phyloP scores from a whole-genome alignment of 2,797 vertebrate genomes.

The Sebastolobus altivelis region DNA sequence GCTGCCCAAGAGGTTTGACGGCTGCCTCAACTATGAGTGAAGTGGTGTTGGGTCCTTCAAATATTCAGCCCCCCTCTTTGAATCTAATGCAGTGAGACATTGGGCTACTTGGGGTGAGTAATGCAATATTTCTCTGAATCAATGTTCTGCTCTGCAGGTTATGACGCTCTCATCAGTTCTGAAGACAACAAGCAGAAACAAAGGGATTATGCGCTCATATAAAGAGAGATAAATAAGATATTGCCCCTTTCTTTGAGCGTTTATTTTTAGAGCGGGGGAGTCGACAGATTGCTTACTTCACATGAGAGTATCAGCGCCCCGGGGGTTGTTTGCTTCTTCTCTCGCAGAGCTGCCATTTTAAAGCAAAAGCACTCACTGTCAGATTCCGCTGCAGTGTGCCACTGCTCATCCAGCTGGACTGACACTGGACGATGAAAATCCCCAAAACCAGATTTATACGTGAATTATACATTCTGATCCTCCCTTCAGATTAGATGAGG shows the following conservation, averaged over 20 bases:
- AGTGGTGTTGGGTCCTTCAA: conserved; percentile 42
- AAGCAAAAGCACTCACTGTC: conserved; percentile 68
- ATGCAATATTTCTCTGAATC: conserved; percentile 56
- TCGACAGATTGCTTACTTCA: conserved; percentile 72
- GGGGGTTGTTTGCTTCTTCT: conserved; percentile 45
- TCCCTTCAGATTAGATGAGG: conserved; percentile 32
- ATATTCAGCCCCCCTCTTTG: conserved; percentile 41
- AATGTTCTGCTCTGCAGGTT: conserved; percentile 39
- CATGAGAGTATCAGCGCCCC: conserved; percentile 44
- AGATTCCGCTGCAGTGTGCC: conserved; percentile 49
- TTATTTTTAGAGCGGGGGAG: conserved; percentile 66
- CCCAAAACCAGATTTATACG: conserved; percentile 11
- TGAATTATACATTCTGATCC: conserved; percentile 40
- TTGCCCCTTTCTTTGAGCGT: conserved; percentile 49
- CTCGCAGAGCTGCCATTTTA: conserved; percentile 60
- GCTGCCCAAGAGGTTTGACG: conserved; percentile 18
- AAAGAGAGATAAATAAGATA: conserved; percentile 67
- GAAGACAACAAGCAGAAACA: conserved; percentile 56
- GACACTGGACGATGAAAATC: conserved; percentile 22
- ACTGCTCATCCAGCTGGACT: conserved; percentile 36
- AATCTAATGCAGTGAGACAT: conserved; percentile 51
- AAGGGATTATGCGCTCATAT: conserved; percentile 40
- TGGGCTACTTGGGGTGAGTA: conserved; percentile 10
- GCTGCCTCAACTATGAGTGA: conserved; percentile 43
- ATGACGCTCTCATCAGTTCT: conserved; percentile 47